phyloP scores from a whole-genome alignment of 2,797 vertebrate genomes.

The Tinamus major region DNA sequence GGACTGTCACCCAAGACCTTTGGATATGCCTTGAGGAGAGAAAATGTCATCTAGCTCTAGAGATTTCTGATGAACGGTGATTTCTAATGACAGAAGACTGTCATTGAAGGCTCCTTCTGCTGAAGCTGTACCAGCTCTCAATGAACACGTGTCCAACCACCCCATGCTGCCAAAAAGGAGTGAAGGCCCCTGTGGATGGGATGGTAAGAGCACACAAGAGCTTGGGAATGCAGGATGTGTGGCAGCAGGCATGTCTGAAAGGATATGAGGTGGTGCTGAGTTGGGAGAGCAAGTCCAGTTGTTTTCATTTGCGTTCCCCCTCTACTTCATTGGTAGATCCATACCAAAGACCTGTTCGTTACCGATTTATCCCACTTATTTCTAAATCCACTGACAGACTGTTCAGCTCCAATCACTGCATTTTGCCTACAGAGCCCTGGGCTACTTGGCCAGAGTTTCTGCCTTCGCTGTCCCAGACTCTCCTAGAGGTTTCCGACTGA shows the following conservation, averaged over 20 bases:
- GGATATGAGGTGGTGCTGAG: neutral
- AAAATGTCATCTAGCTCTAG: neutral
- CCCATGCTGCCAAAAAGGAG: rapidly evolving
- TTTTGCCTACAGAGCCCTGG: neutral
- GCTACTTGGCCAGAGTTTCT: neutral
- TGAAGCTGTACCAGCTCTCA: neutral
- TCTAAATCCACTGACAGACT: slow-evolving; percentile 10
- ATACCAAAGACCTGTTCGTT: slow-evolving; percentile 36
- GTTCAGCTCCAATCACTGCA: slow-evolving; percentile 15
- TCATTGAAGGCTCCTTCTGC: neutral
- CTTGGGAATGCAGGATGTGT: neutral
- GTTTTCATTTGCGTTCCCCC: neutral
- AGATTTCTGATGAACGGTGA: neutral
- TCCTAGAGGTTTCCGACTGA: neutral
- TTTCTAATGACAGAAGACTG: neutral
- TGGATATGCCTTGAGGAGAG: neutral
- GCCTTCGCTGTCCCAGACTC: slow-evolving; percentile 1
- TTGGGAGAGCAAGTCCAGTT: neutral
- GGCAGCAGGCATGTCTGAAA: neutral
- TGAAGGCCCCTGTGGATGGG: neutral
- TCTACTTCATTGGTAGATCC: neutral
- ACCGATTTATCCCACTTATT: slow-evolving; percentile 70
- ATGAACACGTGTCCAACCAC: neutral
- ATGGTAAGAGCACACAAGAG: neutral
- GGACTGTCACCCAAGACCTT: neutral